phyloP scores from a whole-genome alignment of 1,140 invertebrate genomes.

The Aphis craccivora region DNA sequence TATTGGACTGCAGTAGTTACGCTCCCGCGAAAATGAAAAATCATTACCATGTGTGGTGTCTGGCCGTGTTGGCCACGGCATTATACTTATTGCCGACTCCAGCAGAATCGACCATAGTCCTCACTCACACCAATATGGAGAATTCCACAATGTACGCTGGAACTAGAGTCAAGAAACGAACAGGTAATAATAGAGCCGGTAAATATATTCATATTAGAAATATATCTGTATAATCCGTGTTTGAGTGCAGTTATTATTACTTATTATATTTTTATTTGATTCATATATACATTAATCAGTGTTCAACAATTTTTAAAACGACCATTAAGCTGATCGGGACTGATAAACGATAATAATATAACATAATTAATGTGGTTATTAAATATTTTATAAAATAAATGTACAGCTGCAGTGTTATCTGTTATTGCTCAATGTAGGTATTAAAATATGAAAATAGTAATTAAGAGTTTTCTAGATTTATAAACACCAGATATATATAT shows the following conservation, averaged over 20 bases:
- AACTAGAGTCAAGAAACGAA: conserved; percentile 49
- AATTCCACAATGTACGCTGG: conserved; percentile 33
- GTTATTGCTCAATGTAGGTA: too few species aligned
- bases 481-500: too few species aligned
- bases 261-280: background rate
- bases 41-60: conserved; percentile 15
- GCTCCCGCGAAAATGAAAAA: background rate
- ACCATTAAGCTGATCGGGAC: too few species aligned
- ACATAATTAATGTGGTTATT: too few species aligned
- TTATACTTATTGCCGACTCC: conserved; percentile 6
- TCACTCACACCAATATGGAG: conserved; percentile 39
- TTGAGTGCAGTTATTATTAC: background rate
- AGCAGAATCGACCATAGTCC: conserved; percentile 37
- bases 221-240: background rate
- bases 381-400: too few species aligned
- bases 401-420: too few species aligned
- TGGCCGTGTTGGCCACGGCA: conserved; percentile 35
- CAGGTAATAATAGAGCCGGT: conserved; percentile 30
- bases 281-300: too few species aligned
- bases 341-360: too few species aligned
- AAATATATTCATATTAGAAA: background rate
- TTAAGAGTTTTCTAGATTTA: too few species aligned
- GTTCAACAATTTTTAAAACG: too few species aligned
- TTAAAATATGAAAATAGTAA: too few species aligned
- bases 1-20: background rate